Conservation (phyloP, 2,113 vertebrate species). For the Daubentonia madagascariensis region DNA sequence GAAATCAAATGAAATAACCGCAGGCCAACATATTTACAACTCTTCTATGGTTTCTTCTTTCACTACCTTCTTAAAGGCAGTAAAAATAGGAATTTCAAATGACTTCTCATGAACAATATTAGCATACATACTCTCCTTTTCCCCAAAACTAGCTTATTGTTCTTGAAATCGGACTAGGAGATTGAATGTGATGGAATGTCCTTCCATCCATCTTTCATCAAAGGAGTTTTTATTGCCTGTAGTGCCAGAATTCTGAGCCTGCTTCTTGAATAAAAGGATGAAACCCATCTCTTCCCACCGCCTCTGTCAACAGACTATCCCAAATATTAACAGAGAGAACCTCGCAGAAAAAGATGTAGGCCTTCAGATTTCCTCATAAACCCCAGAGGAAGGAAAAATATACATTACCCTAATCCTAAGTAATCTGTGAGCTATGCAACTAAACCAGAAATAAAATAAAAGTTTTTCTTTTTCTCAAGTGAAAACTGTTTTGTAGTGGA, state of each 20-base stretch:
- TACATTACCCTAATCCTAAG: not conserved
- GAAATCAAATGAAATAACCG: not conserved
- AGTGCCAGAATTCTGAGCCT: not conserved
- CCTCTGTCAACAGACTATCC: not conserved
- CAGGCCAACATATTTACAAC: not conserved
- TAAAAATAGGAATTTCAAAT: constrained; percentile 17
- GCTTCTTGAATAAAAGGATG: not conserved
- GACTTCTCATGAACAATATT: not conserved
- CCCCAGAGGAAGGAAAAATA: not conserved
- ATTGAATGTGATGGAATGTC: not conserved
- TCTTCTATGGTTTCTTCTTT: not conserved
- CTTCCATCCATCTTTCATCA: not conserved
- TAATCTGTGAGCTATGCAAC: not conserved
- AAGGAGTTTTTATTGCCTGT: constrained; percentile 10
- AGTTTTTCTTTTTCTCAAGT: not conserved
- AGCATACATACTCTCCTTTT: not conserved
- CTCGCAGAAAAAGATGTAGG: not conserved
- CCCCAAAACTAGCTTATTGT: not conserved
- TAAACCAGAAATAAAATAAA: constrained; percentile 5
- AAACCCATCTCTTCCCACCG: not conserved
- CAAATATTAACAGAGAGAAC: constrained; percentile 19
- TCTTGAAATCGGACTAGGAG: constrained; percentile 19
- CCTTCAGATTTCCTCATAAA: not conserved
- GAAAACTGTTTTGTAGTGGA: not conserved
- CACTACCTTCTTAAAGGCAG: not conserved